Evolutionary conservation across 64 coral and sea anemone genomes (phyloP).

Genomic region (Platygyra sinensis): DNA sequence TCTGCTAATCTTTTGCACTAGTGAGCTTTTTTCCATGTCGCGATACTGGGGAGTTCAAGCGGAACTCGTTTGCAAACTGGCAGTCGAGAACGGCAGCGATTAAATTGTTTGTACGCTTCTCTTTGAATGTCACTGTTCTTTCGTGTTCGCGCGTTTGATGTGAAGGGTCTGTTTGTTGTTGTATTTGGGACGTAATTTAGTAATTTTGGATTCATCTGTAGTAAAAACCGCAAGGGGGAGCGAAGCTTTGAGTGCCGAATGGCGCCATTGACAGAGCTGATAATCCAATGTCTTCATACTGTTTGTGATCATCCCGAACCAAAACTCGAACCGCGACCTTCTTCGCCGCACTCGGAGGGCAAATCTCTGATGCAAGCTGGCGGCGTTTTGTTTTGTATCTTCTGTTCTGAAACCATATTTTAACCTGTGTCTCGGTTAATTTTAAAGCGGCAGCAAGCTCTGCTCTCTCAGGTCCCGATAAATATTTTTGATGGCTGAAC

Average conservation of each 20-base stretch:
- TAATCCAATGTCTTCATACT: conserved; percentile 84
- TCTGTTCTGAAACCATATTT: conserved; percentile 99
- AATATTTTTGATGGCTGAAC: conserved; percentile 98
- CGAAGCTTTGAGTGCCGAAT: conserved; percentile 57
- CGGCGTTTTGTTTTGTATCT: conserved; percentile 99
- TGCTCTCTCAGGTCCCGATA: conserved; percentile 95
- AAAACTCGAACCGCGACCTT: conserved; percentile 95
- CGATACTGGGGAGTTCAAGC: neutral
- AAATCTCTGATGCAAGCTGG: conserved; percentile 92
- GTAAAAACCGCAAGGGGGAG: conserved; percentile 65
- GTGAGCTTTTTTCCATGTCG: neutral
- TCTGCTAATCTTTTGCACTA: conserved; percentile 21
- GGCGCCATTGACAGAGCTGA: conserved; percentile 71
- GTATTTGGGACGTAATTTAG: conserved; percentile 45
- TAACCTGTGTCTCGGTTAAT: conserved; percentile 99
- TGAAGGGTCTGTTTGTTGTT: conserved; percentile 59
- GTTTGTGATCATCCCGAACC: conserved; percentile 91
- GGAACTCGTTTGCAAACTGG: neutral
- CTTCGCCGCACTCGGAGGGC: conserved; percentile 91
- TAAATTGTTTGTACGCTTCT: conserved; percentile 25
- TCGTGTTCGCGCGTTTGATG: conserved; percentile 26
- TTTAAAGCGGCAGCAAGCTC: conserved; percentile 94
- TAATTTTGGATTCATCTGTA: conserved; percentile 47
- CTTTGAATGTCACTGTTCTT: conserved; percentile 29
- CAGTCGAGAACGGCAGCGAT: neutral